Evolutionary conservation across 2,113 vertebrate genomes (phyloP).

Genomic region (Tamias sibiricus): DNA sequence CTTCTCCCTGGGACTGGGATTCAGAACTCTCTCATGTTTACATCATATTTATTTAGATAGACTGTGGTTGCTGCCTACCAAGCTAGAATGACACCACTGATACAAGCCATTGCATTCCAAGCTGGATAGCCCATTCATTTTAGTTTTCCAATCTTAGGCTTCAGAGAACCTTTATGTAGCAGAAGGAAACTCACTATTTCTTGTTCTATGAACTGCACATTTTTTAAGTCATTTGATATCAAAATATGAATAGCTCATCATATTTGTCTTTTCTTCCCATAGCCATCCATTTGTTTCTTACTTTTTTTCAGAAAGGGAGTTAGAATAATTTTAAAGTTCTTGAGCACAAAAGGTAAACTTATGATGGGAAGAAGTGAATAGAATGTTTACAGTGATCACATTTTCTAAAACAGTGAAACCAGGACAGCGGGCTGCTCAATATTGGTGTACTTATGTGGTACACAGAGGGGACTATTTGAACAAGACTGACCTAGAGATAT

Average conservation of each 20-base stretch:
- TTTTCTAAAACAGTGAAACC: conserved; percentile 38
- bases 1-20: background rate
- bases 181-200: conserved; percentile 1
- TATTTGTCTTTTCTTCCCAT: conserved; percentile 11
- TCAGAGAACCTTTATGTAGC: background rate
- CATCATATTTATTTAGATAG: background rate
- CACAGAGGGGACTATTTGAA: conserved; percentile 21
- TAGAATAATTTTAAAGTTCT: conserved; percentile 30
- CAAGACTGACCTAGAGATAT: conserved; percentile 60
- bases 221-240: conserved; percentile 31
- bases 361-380: conserved; percentile 34
- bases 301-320: conserved; percentile 5
- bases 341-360: background rate
- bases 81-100: background rate
- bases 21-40: background rate
- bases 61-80: background rate
- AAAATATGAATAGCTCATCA: conserved; percentile 29
- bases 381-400: background rate
- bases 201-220: background rate
- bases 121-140: background rate
- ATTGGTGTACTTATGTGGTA: conserved; percentile 17
- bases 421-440: background rate
- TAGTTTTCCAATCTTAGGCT: background rate
- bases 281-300: conserved; percentile 26
- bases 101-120: background rate